A percentile compares a stretch with the other conserved stretches of the same genome.
phyloP scores from a whole-genome alignment of 1,140 invertebrate genomes.

The Drosophila insularis region DNA sequence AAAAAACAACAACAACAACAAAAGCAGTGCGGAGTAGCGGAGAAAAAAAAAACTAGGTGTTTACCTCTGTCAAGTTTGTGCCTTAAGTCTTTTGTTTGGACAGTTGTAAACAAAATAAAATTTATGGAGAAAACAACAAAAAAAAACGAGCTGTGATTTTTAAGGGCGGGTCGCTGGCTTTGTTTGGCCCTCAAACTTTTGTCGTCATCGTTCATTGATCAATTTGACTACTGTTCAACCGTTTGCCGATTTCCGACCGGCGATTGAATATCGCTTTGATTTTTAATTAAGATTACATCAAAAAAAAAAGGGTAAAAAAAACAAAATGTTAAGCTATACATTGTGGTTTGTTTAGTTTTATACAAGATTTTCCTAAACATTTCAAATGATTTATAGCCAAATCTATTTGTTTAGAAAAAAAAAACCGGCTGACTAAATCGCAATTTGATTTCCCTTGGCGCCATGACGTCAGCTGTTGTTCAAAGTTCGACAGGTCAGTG shows the following conservation, averaged over 20 bases:
- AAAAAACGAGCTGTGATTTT: conserved; percentile 10
- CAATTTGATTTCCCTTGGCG: neutral
- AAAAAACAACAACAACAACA: neutral
- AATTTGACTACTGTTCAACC: conserved; percentile 20
- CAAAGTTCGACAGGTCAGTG: conserved; percentile 38
- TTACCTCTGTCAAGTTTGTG: conserved; percentile 41
- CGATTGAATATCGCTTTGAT: conserved; percentile 11
- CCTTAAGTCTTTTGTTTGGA: conserved; percentile 54
- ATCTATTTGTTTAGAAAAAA: neutral
- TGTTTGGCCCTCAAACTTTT: conserved; percentile 13
- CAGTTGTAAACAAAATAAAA: conserved; percentile 6
- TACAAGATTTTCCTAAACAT: neutral
- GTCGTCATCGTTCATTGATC: conserved; percentile 6
- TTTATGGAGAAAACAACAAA: conserved; percentile 10
- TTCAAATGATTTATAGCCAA: neutral
- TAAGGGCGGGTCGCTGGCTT: conserved; percentile 4
- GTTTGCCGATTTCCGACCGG: neutral
- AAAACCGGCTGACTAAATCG: conserved; percentile 23
- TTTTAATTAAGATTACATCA: conserved; percentile 34
- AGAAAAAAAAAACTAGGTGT: conserved; percentile 4
- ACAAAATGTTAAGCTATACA: conserved; percentile 26
- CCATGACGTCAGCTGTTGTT: conserved; percentile 32
- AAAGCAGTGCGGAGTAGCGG: neutral
- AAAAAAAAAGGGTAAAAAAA: neutral
- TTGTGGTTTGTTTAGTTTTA: conserved; percentile 20